phyloP scores from a whole-genome alignment of 2,113 vertebrate species.

The Rousettus leschenaultii region DNA sequence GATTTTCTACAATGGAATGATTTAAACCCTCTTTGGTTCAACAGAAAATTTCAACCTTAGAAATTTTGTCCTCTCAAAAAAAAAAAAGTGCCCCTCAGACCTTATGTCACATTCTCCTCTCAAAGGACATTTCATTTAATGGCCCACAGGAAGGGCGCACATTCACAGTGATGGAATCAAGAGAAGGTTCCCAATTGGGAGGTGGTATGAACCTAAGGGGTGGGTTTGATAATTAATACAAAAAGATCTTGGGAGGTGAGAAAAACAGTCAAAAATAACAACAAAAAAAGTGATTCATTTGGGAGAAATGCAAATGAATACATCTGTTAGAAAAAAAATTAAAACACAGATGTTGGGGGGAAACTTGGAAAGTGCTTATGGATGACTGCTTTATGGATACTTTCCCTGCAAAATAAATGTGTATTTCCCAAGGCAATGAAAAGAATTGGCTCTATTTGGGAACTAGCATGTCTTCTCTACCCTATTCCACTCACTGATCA shows the following conservation, averaged over 20 bases:
- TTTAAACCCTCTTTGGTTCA: no score
- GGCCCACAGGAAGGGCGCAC: not conserved
- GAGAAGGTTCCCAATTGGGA: not conserved
- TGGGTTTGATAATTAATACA: not conserved
- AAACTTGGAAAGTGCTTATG: not conserved
- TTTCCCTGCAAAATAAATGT: conserved; percentile 21
- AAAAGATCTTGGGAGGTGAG: conserved; percentile 47
- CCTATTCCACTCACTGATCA: not conserved
- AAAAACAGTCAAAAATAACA: conserved; percentile 37
- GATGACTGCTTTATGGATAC: not conserved
- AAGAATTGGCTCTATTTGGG: not conserved
- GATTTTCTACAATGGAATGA: no score
- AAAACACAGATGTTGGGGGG: conserved; percentile 16
- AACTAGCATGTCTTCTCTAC: not conserved
- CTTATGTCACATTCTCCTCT: not conserved
- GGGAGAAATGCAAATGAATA: conserved; percentile 39
- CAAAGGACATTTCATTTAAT: not conserved
- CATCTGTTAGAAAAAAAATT: not conserved
- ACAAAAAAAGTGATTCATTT: conserved; percentile 13
- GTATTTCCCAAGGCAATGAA: not conserved
- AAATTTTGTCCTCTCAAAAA: no score
- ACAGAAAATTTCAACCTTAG: no score
- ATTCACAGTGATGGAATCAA: not conserved
- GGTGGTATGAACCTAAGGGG: not conserved
- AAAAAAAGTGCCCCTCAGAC: no score